phyloP scores from a whole-genome alignment of 2,113 vertebrate species.

The Mobula birostris region DNA sequence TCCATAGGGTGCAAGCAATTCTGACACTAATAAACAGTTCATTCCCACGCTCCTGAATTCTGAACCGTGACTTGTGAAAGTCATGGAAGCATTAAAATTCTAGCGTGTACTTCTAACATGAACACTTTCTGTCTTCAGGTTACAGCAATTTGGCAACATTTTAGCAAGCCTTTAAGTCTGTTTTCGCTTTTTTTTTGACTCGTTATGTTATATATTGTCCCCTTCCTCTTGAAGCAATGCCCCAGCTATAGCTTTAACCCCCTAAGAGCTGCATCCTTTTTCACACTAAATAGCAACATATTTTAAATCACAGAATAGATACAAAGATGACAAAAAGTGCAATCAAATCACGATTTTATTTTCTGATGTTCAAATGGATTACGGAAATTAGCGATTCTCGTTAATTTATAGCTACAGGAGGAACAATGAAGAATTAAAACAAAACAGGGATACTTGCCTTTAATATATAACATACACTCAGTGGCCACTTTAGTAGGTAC shows the following conservation, averaged over 20 bases:
- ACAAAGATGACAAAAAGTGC: background rate
- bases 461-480: no score
- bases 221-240: background rate
- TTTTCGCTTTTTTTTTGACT: background rate
- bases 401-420: background rate
- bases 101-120: background rate
- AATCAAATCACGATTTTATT: background rate
- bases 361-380: background rate
- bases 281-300: background rate
- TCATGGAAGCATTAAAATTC: background rate
- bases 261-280: background rate
- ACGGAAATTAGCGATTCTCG: background rate
- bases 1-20: background rate
- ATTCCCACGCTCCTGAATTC: background rate
- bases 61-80: background rate
- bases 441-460: background rate
- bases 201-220: constrained; percentile 12
- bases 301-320: background rate
- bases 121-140: background rate
- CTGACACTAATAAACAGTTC: background rate
- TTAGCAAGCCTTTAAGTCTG: background rate
- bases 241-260: background rate
- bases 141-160: background rate
- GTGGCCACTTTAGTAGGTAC: no score
- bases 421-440: background rate